These are phyloP conservation scores for Apocrypta bakeri DNA, from an alignment of 1,140 invertebrate genomes.

Conservation along the genomic window DNA sequence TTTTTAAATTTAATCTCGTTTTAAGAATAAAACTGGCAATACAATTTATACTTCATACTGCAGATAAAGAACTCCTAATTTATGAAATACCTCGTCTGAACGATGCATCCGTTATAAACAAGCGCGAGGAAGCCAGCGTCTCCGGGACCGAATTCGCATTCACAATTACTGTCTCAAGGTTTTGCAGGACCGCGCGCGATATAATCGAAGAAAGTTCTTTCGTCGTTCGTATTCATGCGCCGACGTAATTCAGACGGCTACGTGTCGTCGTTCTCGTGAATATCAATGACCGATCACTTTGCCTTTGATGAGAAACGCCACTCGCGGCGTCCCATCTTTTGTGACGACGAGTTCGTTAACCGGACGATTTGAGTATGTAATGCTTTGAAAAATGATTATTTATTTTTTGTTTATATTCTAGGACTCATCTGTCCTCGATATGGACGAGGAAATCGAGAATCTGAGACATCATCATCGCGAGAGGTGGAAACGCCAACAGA, in stretches of 20 bases:
- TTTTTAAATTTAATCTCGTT: too few relatives aligned
- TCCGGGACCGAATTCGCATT: constrained; percentile 18
- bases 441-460: constrained; percentile 16
- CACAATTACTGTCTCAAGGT: constrained; percentile 40
- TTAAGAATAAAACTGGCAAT: too few relatives aligned
- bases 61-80: too few relatives aligned
- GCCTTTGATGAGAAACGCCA: neutral
- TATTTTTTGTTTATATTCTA: constrained; percentile 4
- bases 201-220: constrained; percentile 11
- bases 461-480: neutral
- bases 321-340: neutral
- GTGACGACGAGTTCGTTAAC: neutral
- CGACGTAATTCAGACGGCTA: constrained; percentile 27
- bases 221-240: constrained; percentile 36
- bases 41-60: too few relatives aligned
- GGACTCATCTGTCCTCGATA: constrained; percentile 46
- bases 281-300: neutral
- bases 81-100: neutral
- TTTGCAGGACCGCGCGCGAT: constrained; percentile 11
- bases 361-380: neutral
- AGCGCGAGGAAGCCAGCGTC: neutral
- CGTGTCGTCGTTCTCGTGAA: neutral
- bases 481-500: neutral
- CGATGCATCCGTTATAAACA: constrained; percentile 15
- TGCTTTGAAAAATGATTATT: neutral